These are phyloP conservation scores for Perca schrenkii DNA, from an alignment of 2,113 vertebrate species.

Conservation along the genomic window DNA sequence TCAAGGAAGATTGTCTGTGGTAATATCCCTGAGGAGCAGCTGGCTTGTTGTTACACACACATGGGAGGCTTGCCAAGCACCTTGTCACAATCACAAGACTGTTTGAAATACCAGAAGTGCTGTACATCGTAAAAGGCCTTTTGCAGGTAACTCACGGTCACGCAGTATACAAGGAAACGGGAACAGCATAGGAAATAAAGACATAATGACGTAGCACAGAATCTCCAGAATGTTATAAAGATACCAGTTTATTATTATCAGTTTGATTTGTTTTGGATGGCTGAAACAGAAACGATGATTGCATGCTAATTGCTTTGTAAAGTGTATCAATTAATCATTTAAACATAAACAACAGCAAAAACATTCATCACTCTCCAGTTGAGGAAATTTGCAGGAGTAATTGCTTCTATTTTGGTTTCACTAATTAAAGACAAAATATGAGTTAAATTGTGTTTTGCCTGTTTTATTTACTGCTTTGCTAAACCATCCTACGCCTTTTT, in stretches of 20 bases:
- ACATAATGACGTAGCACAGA: not conserved
- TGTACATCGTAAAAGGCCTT: slow-evolving; percentile 10
- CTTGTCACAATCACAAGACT: slow-evolving; percentile 47
- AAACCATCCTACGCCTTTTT: slow-evolving; percentile 26
- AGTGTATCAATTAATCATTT: slow-evolving; percentile 67
- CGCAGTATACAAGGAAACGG: not conserved
- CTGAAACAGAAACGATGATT: slow-evolving; percentile 56
- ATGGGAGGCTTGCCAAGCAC: slow-evolving; percentile 34
- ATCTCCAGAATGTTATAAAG: slow-evolving; percentile 26
- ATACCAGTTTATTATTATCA: slow-evolving; percentile 39
- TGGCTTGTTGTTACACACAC: slow-evolving; percentile 64
- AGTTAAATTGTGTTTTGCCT: slow-evolving; percentile 53
- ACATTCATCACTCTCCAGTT: slow-evolving; percentile 41
- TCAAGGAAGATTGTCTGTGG: slow-evolving; percentile 55
- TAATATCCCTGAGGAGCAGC: slow-evolving; percentile 70
- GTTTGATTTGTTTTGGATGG: slow-evolving; percentile 65
- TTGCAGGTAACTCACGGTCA: slow-evolving; percentile 30
- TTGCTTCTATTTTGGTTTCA: slow-evolving; percentile 54
- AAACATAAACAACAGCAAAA: slow-evolving; percentile 46
- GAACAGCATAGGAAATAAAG: not conserved
- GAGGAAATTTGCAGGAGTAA: slow-evolving; percentile 43
- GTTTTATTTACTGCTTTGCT: slow-evolving; percentile 60
- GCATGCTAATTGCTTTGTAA: slow-evolving; percentile 60
- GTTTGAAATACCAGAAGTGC: slow-evolving; percentile 36
- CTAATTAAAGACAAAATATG: slow-evolving; percentile 62